Percentiles rank a stretch among this genome's conserved stretches.
Evolutionary conservation across 2,797 vertebrate genomes (phyloP).

Genomic region (Eutrigla gurnardus): DNA sequence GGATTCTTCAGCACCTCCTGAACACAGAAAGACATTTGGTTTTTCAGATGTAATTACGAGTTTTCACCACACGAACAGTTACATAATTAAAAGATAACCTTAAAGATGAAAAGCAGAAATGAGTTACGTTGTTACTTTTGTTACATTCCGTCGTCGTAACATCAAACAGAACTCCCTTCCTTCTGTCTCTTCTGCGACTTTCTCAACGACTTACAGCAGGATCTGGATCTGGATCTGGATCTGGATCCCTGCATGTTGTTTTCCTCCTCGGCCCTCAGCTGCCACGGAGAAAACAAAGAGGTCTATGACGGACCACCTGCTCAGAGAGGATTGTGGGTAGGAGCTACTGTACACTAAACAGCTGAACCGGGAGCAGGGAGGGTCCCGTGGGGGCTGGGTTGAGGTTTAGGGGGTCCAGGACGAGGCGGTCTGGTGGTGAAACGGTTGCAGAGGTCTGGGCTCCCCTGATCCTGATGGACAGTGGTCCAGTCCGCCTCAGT

Average conservation of each 20-base stretch:
- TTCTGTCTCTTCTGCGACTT: too few species aligned
- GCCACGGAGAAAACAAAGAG: constrained; percentile 70
- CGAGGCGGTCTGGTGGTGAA: constrained; percentile 33
- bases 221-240: too few species aligned
- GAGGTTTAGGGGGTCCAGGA: constrained; percentile 3
- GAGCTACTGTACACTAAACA: constrained; percentile 77
- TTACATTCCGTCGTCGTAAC: too few species aligned
- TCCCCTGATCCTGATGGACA: constrained; percentile 67
- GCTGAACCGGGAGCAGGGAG: constrained; percentile 68
- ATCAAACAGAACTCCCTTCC: too few species aligned
- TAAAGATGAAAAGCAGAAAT: too few species aligned
- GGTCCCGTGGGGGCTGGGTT: constrained; percentile 5
- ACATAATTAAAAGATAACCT: too few species aligned
- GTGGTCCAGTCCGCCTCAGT: constrained; percentile 72
- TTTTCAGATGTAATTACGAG: too few species aligned
- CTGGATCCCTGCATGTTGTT: constrained; percentile 35
- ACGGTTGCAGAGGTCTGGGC: constrained; percentile 37
- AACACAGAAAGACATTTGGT: too few species aligned
- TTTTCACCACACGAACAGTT: too few species aligned
- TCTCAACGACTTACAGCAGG: too few species aligned
- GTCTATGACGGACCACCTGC: constrained; percentile 75
- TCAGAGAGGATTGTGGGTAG: constrained; percentile 73
- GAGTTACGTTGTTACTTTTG: too few species aligned
- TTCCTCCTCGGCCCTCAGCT: constrained; percentile 58
- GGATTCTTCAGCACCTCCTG: too few species aligned